Evolutionary conservation across 2,797 vertebrate genomes (phyloP).

Genomic region (Danionella dracula): DNA sequence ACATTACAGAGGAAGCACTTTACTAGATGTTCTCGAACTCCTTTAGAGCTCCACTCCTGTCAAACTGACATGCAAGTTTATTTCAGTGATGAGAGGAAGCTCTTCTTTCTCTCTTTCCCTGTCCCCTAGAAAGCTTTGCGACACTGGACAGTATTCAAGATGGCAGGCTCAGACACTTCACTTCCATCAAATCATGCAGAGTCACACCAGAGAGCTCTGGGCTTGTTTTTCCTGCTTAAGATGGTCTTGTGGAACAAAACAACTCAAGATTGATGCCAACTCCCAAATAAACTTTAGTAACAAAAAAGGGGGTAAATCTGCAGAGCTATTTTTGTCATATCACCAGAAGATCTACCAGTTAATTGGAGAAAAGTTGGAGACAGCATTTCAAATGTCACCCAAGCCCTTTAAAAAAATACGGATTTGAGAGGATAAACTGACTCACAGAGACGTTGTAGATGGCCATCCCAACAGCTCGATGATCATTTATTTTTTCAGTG

Average conservation of each 20-base stretch:
- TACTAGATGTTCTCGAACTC: slow-evolving; percentile 16
- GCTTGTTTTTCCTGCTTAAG: slow-evolving; percentile 9
- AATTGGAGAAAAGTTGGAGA: slow-evolving; percentile 8
- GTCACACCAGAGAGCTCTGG: slow-evolving; percentile 3
- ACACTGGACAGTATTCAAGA: slow-evolving; percentile 21
- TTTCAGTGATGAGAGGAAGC: slow-evolving; percentile 30
- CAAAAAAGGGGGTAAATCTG: background rate
- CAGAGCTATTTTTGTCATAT: slow-evolving; percentile 5
- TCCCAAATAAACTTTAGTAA: slow-evolving; percentile 7
- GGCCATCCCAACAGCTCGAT: slow-evolving; percentile 92
- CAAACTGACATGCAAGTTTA: slow-evolving; percentile 30
- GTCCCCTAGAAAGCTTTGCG: slow-evolving; percentile 5
- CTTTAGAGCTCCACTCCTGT: slow-evolving; percentile 1
- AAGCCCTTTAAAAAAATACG: slow-evolving; percentile 7
- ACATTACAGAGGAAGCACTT: slow-evolving; percentile 23
- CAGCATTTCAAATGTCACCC: slow-evolving; percentile 16
- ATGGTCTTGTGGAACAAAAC: slow-evolving; percentile 22
- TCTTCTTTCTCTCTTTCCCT: background rate
- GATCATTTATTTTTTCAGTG: slow-evolving; percentile 95
- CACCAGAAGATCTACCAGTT: slow-evolving; percentile 5
- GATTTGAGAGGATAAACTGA: slow-evolving; percentile 26
- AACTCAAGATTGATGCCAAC: slow-evolving; percentile 6
- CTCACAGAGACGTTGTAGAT: slow-evolving; percentile 95
- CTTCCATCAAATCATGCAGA: slow-evolving; percentile 15
- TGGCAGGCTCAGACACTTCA: slow-evolving; percentile 25